Evolutionary conservation across 2,113 vertebrate genomes (phyloP), one percentile per base, ranked within the genome.

Genomic region (Zeus faber): DNA sequence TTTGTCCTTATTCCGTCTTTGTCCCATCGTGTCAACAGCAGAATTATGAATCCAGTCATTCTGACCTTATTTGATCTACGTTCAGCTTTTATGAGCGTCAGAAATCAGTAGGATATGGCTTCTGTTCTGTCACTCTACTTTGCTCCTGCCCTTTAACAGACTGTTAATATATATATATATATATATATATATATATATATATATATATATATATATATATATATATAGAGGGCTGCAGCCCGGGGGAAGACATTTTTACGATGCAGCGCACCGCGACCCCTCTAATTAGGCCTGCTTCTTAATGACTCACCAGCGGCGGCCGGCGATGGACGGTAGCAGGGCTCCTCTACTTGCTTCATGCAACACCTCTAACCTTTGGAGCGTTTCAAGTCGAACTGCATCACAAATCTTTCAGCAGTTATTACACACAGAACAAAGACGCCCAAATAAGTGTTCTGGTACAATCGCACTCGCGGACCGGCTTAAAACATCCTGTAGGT

Each of bases 341-440:
- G 2, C 67, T 48, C 6, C 11, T 37, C 33, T 37, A 11, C 33
- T 37, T 60, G 71, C 67, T 74, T 60, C 22, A 21, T 59, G 75
- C 67, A 72, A 70, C 67, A 76, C 72, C 67, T 70, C 67, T 79
- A 80, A 84, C 79, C 77, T 84, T 84, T 81, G 76, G 63, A 76
- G 84, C 76, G 76, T 55, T 76, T 60, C 58, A 68, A 75, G 82
- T 83, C 70, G 76, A 68, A 50, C 44, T 77, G 66, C 70, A 55
- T 24, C 3, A 35, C 70, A 65, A 80, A 77, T 77, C 62, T 58
- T 74, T 79, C 75, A 62, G 67, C 54, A 58, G 58, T 72, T 50
- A 80, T 82, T 82, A 76, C 70, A 70, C 75, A 83, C n/a, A n/a
- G n/a, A n/a, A 11, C 33, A 37, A n/a, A 37, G 33, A 37, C 9